Percentiles rank a stretch among this genome's conserved stretches.
These are phyloP conservation scores for Amazonetta brasiliensis DNA, from an alignment of 2,797 vertebrate species.

Conservation along the genomic window DNA sequence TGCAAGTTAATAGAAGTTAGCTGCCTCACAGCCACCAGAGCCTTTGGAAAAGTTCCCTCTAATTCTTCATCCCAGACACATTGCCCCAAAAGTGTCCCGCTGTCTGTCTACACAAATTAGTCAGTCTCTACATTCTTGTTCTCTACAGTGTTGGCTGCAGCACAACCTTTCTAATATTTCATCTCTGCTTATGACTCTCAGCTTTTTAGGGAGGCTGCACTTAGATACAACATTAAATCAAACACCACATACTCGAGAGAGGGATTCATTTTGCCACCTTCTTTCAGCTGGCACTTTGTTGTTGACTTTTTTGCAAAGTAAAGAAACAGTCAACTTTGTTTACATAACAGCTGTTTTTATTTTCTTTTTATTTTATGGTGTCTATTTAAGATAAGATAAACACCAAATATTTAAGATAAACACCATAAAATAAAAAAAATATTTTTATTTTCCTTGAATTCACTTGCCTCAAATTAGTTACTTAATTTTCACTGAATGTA, in stretches of 20 bases:
- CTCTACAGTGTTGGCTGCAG: slow-evolving; percentile 61
- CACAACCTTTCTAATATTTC: slow-evolving; percentile 67
- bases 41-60: slow-evolving; percentile 54
- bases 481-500: slow-evolving; percentile 4
- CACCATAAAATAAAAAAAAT: too few species aligned
- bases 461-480: not conserved
- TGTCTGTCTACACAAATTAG: slow-evolving; percentile 69
- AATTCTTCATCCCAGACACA: slow-evolving; percentile 49
- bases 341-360: not conserved
- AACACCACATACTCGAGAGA: not conserved
- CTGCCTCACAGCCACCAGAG: not conserved
- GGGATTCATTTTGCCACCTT: not conserved
- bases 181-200: not conserved
- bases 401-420: not conserved
- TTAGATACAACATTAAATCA: slow-evolving; percentile 32
- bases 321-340: not conserved
- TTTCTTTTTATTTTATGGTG: not conserved
- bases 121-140: slow-evolving; percentile 50
- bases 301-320: not conserved
- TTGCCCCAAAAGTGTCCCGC: slow-evolving; percentile 52
- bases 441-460: not conserved
- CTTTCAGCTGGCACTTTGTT: not conserved
- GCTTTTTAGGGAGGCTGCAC: slow-evolving; percentile 32
- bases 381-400: not conserved
- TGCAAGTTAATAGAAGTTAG: not conserved